Conservation (phyloP, 2,797 vertebrate genomes). For the Arnoldichthys spilopterus region DNA sequence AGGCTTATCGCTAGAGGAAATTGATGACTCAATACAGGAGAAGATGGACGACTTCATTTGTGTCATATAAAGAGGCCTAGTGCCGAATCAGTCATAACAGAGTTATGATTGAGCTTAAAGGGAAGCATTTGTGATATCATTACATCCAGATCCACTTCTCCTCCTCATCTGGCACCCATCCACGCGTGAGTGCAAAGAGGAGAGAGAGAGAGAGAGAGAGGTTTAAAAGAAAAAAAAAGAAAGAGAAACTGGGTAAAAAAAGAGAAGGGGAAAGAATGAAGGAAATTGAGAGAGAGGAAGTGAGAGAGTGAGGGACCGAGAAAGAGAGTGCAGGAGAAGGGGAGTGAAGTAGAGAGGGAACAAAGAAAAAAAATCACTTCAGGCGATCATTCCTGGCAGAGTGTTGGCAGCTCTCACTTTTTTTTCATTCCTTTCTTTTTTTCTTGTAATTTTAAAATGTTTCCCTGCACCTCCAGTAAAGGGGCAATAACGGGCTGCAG, state of each 20-base stretch:
- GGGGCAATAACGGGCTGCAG: constrained; percentile 95
- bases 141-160: constrained; percentile 94
- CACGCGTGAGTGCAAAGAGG: constrained; percentile 71
- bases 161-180: constrained; percentile 95
- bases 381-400: constrained; percentile 93
- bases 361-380: constrained; percentile 80
- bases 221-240: constrained; percentile 58
- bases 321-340: constrained; percentile 24
- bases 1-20: constrained; percentile 91
- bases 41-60: constrained; percentile 97
- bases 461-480: constrained; percentile 94
- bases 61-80: constrained; percentile 91
- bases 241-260: not conserved
- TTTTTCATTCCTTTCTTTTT: constrained; percentile 64
- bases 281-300: constrained; percentile 45
- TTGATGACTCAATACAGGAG: constrained; percentile 96
- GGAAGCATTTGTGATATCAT: constrained; percentile 97
- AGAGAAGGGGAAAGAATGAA: not conserved
- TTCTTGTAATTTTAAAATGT: constrained; percentile 94
- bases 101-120: constrained; percentile 97
- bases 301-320: constrained; percentile 26
- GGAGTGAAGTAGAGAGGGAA: constrained; percentile 47
- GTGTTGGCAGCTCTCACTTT: constrained; percentile 81
- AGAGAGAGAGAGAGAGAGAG: constrained; percentile 15
- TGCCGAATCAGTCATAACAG: constrained; percentile 93